Conservation (phyloP, 2,888 invertebrate species). For the Bugula neritina region DNA sequence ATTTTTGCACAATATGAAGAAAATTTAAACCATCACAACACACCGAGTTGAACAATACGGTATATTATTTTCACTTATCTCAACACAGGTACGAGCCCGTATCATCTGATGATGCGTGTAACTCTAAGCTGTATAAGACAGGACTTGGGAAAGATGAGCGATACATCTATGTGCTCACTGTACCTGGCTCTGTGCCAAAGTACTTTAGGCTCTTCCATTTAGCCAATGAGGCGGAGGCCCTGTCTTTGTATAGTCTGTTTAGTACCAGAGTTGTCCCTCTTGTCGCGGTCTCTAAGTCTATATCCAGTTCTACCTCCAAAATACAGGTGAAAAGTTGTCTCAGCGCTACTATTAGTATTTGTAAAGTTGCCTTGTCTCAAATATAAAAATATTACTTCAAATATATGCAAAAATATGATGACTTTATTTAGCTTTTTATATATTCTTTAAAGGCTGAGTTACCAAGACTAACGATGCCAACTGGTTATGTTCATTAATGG, state of each 20-base stretch:
- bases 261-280: not conserved
- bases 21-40: too few species aligned
- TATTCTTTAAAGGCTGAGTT: too few species aligned
- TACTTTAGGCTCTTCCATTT: not conserved
- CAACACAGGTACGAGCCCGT: conserved; percentile 2
- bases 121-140: not conserved
- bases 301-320: not conserved
- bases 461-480: too few species aligned
- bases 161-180: not conserved
- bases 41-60: too few species aligned
- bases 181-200: conserved; percentile 9
- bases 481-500: too few species aligned
- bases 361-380: too few species aligned
- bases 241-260: not conserved
- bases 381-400: too few species aligned
- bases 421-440: too few species aligned
- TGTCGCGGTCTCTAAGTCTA: not conserved
- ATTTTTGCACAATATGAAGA: too few species aligned
- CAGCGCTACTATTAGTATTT: too few species aligned
- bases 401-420: too few species aligned
- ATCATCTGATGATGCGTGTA: not conserved
- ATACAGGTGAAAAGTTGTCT: conserved; percentile 7
- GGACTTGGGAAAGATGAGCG: not conserved
- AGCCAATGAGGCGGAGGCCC: conserved; percentile 3
- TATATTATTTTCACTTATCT: too few species aligned